phyloP scores from a whole-genome alignment of 2,888 invertebrate genomes.

The Geotrupes spiniger region DNA sequence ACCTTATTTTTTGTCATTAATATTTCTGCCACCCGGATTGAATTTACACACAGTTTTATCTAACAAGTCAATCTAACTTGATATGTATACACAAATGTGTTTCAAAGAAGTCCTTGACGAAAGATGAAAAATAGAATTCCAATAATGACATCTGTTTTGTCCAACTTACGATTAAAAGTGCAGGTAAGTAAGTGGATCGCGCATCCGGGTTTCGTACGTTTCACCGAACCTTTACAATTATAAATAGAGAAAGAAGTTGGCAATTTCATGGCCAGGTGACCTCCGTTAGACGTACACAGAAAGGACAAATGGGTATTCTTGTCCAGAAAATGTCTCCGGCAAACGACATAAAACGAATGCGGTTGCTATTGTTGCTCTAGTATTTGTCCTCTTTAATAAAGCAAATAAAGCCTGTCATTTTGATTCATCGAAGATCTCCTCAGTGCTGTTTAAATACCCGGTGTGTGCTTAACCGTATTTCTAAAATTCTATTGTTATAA shows the following conservation, averaged over 20 bases:
- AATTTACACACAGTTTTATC: too few species aligned
- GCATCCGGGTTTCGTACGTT: background rate
- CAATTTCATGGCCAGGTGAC: conserved; percentile 38
- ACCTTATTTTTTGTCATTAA: too few species aligned
- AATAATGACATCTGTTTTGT: too few species aligned
- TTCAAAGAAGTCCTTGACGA: too few species aligned
- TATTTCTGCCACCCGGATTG: too few species aligned
- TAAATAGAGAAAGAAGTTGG: conserved; percentile 25
- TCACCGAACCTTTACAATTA: conserved; percentile 13
- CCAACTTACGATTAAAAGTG: too few species aligned
- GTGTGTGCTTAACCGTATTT: conserved; percentile 1
- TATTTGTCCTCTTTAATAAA: conserved; percentile 18
- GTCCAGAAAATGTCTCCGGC: conserved; percentile 10
- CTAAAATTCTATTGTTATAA: conserved; percentile 1
- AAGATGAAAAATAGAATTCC: too few species aligned
- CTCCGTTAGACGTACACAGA: conserved; percentile 27
- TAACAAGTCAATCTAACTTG: too few species aligned
- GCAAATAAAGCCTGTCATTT: conserved; percentile 20
- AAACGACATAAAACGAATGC: conserved; percentile 14
- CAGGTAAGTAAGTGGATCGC: too few species aligned
- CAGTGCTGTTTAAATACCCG: conserved; percentile 6
- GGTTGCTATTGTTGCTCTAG: conserved; percentile 18
- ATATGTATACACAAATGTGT: too few species aligned
- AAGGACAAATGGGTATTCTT: conserved; percentile 22
- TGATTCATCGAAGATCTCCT: conserved; percentile 17